phyloP scores from a whole-genome alignment of 2,797 vertebrate genomes.

The Echeneis naucrates region DNA sequence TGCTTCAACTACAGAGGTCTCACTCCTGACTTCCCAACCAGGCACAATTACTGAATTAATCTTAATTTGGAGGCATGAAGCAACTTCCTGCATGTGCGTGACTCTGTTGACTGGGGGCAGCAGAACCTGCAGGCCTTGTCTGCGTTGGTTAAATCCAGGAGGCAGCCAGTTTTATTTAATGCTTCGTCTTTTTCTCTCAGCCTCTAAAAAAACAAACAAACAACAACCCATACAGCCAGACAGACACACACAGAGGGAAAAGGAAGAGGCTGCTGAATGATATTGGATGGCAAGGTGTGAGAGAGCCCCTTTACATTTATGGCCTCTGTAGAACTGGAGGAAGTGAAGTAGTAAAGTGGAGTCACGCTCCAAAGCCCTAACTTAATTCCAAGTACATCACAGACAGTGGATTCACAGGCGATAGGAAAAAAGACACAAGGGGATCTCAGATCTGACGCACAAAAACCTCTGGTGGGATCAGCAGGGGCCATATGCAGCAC shows the following conservation, averaged over 20 bases:
- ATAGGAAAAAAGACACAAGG: constrained; percentile 18
- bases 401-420: constrained; percentile 49
- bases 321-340: constrained; percentile 81
- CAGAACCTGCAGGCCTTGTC: constrained; percentile 26
- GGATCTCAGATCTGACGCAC: constrained; percentile 3
- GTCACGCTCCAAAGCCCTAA: constrained; percentile 77
- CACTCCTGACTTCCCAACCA: constrained; percentile 10
- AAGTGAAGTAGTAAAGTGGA: constrained; percentile 84
- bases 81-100: constrained; percentile 22
- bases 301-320: constrained; percentile 81
- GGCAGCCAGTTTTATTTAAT: constrained; percentile 55
- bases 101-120: constrained; percentile 18
- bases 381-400: constrained; percentile 82
- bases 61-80: constrained; percentile 27
- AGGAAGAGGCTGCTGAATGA: constrained; percentile 76
- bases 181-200: constrained; percentile 55
- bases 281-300: constrained; percentile 83
- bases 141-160: constrained; percentile 52
- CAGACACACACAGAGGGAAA: constrained; percentile 46
- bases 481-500: not conserved
- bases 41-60: not conserved
- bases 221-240: constrained; percentile 35
- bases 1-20: constrained; percentile 26
- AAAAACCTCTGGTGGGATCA: constrained; percentile 3
- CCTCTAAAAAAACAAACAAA: constrained; percentile 51